phyloP scores from a whole-genome alignment of 2,113 vertebrate species.

The Pterocles burchelli region DNA sequence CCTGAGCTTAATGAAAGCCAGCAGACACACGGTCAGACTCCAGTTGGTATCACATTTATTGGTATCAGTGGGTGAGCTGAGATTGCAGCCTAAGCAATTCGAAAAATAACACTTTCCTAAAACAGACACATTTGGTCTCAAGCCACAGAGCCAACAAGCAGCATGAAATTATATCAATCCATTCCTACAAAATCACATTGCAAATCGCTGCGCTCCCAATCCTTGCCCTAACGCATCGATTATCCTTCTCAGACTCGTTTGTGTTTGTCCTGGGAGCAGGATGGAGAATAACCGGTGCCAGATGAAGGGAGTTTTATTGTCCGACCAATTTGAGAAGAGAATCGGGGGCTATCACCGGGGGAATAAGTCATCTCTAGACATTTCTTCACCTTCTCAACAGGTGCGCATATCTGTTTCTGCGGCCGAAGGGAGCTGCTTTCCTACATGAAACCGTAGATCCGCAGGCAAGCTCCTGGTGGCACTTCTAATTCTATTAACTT shows the following conservation, averaged over 20 bases:
- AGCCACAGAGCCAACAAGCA: not conserved
- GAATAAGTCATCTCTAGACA: slow-evolving; percentile 15
- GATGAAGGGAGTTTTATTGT: not conserved
- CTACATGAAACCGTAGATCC: slow-evolving; percentile 60
- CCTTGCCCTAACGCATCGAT: not conserved
- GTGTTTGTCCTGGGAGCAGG: not conserved
- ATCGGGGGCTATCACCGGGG: not conserved
- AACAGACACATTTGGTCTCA: not conserved
- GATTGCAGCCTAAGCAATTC: not conserved
- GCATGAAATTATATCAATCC: rapidly evolving
- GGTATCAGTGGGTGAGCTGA: not conserved
- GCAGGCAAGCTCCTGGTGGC: not conserved
- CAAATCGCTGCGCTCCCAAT: not conserved
- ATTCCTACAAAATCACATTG: not conserved
- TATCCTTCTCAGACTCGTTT: not conserved
- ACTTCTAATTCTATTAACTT: slow-evolving; percentile 75
- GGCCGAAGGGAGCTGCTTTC: slow-evolving; percentile 9
- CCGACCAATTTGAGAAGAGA: not conserved
- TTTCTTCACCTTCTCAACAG: slow-evolving; percentile 60
- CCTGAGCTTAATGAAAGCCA: not conserved
- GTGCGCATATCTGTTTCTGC: slow-evolving; percentile 60
- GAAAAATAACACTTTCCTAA: not conserved
- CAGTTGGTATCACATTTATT: not conserved
- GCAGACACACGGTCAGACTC: not conserved
- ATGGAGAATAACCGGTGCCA: not conserved